Percentiles rank a stretch among this genome's conserved stretches.
phyloP scores from a whole-genome alignment of 30 jellyfish, hydroid and myxozoan genomes.

The Aurelia aurita region DNA sequence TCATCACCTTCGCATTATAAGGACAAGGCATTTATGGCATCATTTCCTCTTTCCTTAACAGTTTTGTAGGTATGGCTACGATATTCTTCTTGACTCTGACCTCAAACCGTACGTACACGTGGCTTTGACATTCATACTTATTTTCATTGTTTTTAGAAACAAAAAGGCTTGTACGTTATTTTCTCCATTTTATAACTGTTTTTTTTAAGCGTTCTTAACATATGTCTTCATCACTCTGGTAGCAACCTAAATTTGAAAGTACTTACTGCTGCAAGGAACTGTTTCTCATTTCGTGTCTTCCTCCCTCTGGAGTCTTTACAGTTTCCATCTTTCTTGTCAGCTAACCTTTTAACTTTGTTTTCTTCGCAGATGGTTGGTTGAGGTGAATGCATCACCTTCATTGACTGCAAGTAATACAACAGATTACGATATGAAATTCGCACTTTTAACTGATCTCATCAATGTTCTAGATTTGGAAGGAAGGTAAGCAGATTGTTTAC shows the following conservation, averaged over 20 bases:
- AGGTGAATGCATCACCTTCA: conserved; percentile 99
- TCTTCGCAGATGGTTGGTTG: conserved; percentile 92
- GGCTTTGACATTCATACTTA: neutral
- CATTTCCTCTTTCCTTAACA: conserved; percentile 1
- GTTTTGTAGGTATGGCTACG: conserved; percentile 89
- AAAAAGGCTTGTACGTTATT: too few species aligned
- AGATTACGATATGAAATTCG: conserved; percentile 89
- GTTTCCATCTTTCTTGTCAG: too few species aligned
- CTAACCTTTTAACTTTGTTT: neutral
- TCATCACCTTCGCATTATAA: too few species aligned
- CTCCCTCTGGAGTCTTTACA: too few species aligned
- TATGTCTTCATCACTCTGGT: too few species aligned
- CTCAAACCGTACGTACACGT: conserved; percentile 89
- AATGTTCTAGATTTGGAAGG: conserved; percentile 98
- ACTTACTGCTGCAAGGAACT: too few species aligned
- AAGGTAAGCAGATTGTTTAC: conserved; percentile 53
- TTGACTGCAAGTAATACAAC: conserved; percentile 94
- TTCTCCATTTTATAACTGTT: too few species aligned
- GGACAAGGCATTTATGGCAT: too few species aligned
- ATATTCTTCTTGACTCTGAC: conserved; percentile 92
- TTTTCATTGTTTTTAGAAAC: too few species aligned
- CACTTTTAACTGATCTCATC: conserved; percentile 87
- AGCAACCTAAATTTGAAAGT: too few species aligned
- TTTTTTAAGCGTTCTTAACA: too few species aligned
- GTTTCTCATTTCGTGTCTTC: too few species aligned